Evolutionary conservation across 2,113 vertebrate species (phyloP), one percentile per base, ranked within the genome.

Genomic region (Zeus faber): DNA sequence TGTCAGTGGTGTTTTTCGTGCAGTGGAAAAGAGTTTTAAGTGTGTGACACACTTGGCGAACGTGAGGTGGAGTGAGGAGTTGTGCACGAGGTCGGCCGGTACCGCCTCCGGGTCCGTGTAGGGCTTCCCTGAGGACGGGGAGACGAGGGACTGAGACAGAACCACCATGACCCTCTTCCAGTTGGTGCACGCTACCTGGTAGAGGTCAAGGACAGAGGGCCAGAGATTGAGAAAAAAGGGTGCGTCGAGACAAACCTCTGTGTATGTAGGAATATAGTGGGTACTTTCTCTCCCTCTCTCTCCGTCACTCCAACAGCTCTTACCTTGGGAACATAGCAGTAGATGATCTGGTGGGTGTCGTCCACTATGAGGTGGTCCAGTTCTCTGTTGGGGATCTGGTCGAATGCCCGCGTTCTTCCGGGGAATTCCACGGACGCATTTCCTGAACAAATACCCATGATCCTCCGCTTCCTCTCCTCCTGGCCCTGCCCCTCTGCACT

Each of bases 81-180:
- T 95, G 85, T 98, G 96, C 1, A 95, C 93, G 0, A 92, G 78
- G 61, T 94, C 84, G 61, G 92, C 87, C 25, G 91, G 92, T 2
- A 98, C 87, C 1, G 92, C 87, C 10, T 84, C 84, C 0, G 95
- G 89, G 69, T 85, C 74, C 13, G 65, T 76, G 74, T 87, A 89
- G 14, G 86, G 85, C 54, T 80, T 73, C 31, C 85, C 88, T 43
- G 85, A 66, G 53, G 70, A 54, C 4, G 92, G 89, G 0, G 91
- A 83, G 35, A 93, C 93, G 68, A 93, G 76, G 26, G 93, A 93
- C 0, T 87, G 72, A 17, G 92, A 91, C 4, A 99, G 90, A 55
- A 99, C 93, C 89, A 96, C 94, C 63, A 99, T 90, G 35, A 99
- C 92, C 10, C 93, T 80, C 67, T 97, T 97, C 96, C 95, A 99